These are phyloP conservation scores for Tinea pellionella DNA, from an alignment of 2,888 invertebrate species.

Conservation along the genomic window DNA sequence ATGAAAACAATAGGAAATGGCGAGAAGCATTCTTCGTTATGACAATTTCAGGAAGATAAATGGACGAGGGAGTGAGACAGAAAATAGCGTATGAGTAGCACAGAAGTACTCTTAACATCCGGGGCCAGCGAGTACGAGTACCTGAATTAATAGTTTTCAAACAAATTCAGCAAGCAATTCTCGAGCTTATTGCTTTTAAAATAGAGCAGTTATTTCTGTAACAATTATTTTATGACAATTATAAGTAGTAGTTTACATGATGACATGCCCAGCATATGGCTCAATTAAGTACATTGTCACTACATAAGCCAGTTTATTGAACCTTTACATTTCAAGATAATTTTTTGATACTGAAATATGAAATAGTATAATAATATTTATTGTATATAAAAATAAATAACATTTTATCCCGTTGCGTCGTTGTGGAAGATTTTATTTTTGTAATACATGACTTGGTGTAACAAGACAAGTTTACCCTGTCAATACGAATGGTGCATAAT, in stretches of 20 bases:
- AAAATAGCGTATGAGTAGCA: not conserved
- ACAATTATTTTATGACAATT: not conserved
- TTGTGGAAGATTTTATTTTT: too few species aligned
- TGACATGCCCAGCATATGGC: not conserved
- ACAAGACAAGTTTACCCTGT: too few species aligned
- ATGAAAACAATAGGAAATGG: slow-evolving; percentile 1
- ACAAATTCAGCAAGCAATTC: not conserved
- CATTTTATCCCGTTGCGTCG: too few species aligned
- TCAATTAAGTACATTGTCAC: not conserved
- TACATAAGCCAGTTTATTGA: too few species aligned
- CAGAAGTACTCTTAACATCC: not conserved
- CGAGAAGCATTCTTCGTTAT: not conserved
- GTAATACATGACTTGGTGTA: too few species aligned
- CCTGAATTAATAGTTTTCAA: not conserved
- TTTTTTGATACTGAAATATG: too few species aligned
- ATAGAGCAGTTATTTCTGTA: not conserved
- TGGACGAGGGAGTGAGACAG: not conserved
- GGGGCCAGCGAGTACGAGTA: not conserved
- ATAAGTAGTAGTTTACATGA: not conserved
- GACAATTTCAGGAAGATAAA: slow-evolving; percentile 3
- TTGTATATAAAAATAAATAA: too few species aligned
- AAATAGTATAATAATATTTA: too few species aligned
- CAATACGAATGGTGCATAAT: too few species aligned
- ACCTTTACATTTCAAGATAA: too few species aligned
- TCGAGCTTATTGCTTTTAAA: not conserved